Evolutionary conservation across 2,797 vertebrate species (phyloP).

Genomic region (Cyprinella venusta): DNA sequence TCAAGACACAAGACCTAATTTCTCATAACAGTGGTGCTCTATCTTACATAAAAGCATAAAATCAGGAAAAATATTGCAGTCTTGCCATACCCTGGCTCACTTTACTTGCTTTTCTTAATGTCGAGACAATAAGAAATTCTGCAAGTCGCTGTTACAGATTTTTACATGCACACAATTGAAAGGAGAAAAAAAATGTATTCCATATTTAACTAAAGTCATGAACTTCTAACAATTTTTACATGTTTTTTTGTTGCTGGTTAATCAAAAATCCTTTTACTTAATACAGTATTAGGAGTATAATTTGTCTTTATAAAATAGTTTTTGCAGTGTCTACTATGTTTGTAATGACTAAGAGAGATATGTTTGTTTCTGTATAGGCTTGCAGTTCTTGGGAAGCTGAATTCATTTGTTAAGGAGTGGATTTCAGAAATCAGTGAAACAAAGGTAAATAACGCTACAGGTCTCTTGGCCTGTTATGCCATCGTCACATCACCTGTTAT

Average conservation of each 20-base stretch:
- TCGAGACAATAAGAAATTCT: neutral
- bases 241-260: neutral
- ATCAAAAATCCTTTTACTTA: neutral
- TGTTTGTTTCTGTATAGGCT: conserved; percentile 77
- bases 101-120: neutral
- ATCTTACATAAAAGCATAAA: neutral
- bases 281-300: neutral
- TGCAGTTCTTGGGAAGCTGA: conserved; percentile 91
- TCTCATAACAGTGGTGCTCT: neutral
- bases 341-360: neutral
- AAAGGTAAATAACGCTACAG: conserved; percentile 81
- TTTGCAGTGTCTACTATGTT: neutral
- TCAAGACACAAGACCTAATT: neutral
- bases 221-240: neutral
- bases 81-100: neutral
- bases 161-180: neutral
- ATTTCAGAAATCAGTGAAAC: conserved; percentile 91
- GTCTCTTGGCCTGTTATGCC: neutral
- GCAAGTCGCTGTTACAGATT: neutral
- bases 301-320: neutral
- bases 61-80: too few relatives aligned
- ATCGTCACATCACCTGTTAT: neutral
- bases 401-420: conserved; percentile 95
- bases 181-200: too few relatives aligned
- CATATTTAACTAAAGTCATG: neutral